Evolutionary conservation across 2,797 vertebrate species (phyloP), one percentile per base, ranked within the genome.

Genomic region (Huso huso): DNA sequence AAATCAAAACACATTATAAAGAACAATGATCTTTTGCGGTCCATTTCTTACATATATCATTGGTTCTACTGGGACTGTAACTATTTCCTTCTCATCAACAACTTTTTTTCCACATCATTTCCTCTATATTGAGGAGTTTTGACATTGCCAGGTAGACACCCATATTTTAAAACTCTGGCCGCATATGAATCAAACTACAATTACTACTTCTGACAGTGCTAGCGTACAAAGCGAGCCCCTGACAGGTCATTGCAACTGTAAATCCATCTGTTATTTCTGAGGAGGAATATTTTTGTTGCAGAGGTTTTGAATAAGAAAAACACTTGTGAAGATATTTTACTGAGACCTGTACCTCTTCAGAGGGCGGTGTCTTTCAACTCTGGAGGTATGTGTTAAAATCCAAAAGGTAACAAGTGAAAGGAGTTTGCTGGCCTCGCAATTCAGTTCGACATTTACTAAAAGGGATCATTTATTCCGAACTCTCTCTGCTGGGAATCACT

Each of bases 1-100:
- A 72, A 68, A 75, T 79, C 70, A 74, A 69, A 67, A 51, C 53
- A 65, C 69, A 66, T 71, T 51, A 62, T 13, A 69, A 63, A 75
- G 68, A 75, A 59, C 52, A 62, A 61, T 64, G 57, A 62, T 71
- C 68, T 68, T 58, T 61, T 66, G 53, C 66, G 69, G 60, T 69
- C 71, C 63, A 11, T 52, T 49, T 15, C 68, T 69, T 50, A 50
- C n/a, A n/a, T 13, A 63, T 23, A 69, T 72, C 61, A 37, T 48
- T n/a, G 13, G 71, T 68, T 70, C 68, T 68, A 59, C 49, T 63
- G 69, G 48, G 66, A 68, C 50, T 53, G 48, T 55, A 67, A 51
- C 23, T 7, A 60, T 71, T 78, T 74, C 68, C 68, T 75, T 51
- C 69, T 67, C 66, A 72, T 57, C 8, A 53, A 67, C 71, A 71